Evolutionary conservation across 2,888 invertebrate genomes (phyloP).

Genomic region (Crossocerus cetratus): DNA sequence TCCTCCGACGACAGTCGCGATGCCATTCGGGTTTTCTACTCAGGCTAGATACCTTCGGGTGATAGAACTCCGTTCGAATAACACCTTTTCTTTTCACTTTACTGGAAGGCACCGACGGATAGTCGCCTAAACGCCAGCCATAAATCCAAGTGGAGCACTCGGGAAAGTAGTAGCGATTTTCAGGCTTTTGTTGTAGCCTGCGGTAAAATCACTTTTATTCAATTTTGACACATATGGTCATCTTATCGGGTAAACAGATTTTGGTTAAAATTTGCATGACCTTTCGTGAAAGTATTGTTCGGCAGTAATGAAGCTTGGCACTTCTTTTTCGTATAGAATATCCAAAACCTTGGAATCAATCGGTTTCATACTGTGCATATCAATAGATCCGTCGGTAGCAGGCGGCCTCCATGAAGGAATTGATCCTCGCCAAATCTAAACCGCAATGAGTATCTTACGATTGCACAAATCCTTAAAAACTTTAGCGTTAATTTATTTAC

Average conservation of each 20-base stretch:
- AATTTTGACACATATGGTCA: neutral
- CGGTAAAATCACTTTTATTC: neutral
- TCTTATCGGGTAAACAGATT: neutral
- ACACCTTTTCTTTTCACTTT: conserved; percentile 55
- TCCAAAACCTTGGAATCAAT: conserved; percentile 57
- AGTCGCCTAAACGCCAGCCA: conserved; percentile 69
- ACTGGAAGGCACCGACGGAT: conserved; percentile 46
- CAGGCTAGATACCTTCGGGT: conserved; percentile 61
- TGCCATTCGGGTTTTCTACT: conserved; percentile 64
- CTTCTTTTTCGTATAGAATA: conserved; percentile 61
- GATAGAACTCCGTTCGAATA: conserved; percentile 63
- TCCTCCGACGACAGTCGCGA: conserved; percentile 49
- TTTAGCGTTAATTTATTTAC: no score
- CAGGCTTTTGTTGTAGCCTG: conserved; percentile 66
- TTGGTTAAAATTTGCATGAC: conserved; percentile 45
- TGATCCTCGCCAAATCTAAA: conserved; percentile 35
- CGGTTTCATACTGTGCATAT: conserved; percentile 65
- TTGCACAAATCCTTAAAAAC: no score
- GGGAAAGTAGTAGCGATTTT: conserved; percentile 68
- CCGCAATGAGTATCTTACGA: no score
- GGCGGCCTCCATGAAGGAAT: conserved; percentile 59
- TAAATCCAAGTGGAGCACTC: conserved; percentile 69
- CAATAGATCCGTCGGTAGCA: conserved; percentile 45
- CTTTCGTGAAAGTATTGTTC: conserved; percentile 66
- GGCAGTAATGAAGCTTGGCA: conserved; percentile 62